Percentiles rank a stretch among this genome's conserved stretches.
Conservation (phyloP, 2,113 vertebrate species). For the Crotalus helleri region DNA sequence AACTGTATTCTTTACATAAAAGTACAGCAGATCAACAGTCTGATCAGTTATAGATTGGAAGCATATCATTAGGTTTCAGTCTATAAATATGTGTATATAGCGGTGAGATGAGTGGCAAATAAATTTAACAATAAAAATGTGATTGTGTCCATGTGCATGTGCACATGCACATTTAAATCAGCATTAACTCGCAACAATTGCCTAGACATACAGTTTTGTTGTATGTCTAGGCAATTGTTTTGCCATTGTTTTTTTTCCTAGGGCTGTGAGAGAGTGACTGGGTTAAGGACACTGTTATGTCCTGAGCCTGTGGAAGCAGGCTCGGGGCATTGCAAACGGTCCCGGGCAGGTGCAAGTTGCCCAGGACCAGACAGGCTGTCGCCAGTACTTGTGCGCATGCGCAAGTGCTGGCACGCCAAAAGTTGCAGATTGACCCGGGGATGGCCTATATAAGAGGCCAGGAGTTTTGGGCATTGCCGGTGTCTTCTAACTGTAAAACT, state of each 20-base stretch:
- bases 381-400: too few species aligned
- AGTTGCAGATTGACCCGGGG: too few species aligned
- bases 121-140: neutral
- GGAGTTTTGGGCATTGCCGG: too few species aligned
- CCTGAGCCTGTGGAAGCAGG: too few species aligned
- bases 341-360: too few species aligned
- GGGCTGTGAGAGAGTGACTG: neutral
- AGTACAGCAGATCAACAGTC: conserved; percentile 52
- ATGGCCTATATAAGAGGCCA: too few species aligned
- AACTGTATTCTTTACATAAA: conserved; percentile 66
- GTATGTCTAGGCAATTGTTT: too few species aligned
- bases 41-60: neutral
- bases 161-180: neutral
- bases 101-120: neutral
- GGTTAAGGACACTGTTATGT: neutral
- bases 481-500: too few species aligned
- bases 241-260: neutral
- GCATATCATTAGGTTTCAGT: neutral
- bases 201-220: neutral
- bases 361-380: too few species aligned
- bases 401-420: too few species aligned
- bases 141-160: neutral
- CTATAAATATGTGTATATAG: neutral
- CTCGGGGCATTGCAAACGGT: too few species aligned
- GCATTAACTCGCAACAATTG: neutral